Conservation (phyloP, 64 coral and sea anemone genomes). For the Montipora cactus region DNA sequence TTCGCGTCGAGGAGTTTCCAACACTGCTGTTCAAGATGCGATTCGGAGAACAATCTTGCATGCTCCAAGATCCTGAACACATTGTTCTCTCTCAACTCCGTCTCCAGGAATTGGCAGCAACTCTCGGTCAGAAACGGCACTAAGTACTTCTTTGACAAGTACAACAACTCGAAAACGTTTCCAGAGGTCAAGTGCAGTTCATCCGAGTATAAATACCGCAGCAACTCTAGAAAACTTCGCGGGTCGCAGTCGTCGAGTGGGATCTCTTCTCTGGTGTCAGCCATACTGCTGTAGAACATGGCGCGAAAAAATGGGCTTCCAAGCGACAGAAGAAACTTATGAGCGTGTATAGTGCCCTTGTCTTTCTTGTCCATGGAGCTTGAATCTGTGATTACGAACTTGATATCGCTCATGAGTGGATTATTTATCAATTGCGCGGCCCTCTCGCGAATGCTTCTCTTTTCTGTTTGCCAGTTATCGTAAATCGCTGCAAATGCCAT, state of each 20-base stretch:
- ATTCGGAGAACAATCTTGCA: slow-evolving; percentile 42
- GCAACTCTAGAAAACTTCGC: slow-evolving; percentile 45
- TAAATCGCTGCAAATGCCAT: not conserved
- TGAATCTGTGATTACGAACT: slow-evolving; percentile 37
- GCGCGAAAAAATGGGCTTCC: slow-evolving; percentile 58
- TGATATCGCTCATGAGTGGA: slow-evolving; percentile 61
- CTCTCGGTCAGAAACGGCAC: slow-evolving; percentile 52
- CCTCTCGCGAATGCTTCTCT: slow-evolving; percentile 63
- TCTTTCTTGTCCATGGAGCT: not conserved
- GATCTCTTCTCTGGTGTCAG: slow-evolving; percentile 44
- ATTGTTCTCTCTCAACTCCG: slow-evolving; percentile 40
- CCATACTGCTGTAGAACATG: slow-evolving; percentile 71
- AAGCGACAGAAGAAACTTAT: slow-evolving; percentile 52
- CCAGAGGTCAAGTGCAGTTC: slow-evolving; percentile 49
- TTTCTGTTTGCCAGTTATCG: slow-evolving; percentile 31
- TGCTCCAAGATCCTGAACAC: slow-evolving; percentile 67
- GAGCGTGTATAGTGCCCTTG: slow-evolving; percentile 26
- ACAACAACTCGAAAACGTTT: slow-evolving; percentile 57
- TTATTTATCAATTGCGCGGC: slow-evolving; percentile 65
- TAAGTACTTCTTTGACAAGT: slow-evolving; percentile 68
- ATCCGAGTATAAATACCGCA: slow-evolving; percentile 64
- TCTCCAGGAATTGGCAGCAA: slow-evolving; percentile 61
- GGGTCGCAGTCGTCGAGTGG: slow-evolving; percentile 56
- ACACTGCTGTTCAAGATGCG: slow-evolving; percentile 33
- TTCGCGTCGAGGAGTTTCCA: slow-evolving; percentile 36